A percentile compares a stretch with the other conserved stretches of the same genome.
These are phyloP conservation scores for Drosophila sproati DNA, from an alignment of 1,140 invertebrate species.

Conservation along the genomic window DNA sequence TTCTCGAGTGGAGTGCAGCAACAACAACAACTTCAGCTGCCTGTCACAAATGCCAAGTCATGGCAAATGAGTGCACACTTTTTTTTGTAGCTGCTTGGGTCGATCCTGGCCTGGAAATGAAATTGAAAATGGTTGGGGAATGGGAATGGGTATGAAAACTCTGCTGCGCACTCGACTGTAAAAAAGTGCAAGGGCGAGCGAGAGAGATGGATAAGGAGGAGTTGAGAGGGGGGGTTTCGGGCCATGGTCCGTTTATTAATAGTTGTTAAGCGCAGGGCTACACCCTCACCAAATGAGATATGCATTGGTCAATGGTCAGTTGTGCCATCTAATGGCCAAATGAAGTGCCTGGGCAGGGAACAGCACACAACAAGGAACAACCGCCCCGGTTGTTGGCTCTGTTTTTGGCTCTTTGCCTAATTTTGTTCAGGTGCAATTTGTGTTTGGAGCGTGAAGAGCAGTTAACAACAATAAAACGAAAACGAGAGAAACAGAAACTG, in stretches of 20 bases:
- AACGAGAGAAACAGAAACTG: conserved; percentile 15
- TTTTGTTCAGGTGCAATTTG: conserved; percentile 83
- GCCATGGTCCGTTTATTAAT: conserved; percentile 66
- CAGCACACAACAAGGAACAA: not conserved
- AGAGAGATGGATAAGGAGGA: conserved; percentile 7
- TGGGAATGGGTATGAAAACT: conserved; percentile 28
- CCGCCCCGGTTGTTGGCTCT: not conserved
- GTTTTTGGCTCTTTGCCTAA: conserved; percentile 55
- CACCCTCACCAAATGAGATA: conserved; percentile 51
- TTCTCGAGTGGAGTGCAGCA: conserved; percentile 61
- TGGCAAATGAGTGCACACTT: conserved; percentile 76
- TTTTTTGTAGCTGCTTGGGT: conserved; percentile 26
- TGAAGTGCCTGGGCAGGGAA: conserved; percentile 23
- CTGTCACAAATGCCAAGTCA: conserved; percentile 70
- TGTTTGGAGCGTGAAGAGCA: conserved; percentile 65
- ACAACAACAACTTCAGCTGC: conserved; percentile 67
- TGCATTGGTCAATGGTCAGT: conserved; percentile 45
- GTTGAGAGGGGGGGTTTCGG: conserved; percentile 4
- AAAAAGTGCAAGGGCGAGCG: conserved; percentile 51
- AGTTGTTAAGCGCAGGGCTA: conserved; percentile 80
- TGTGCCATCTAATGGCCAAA: conserved; percentile 73
- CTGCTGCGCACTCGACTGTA: conserved; percentile 61
- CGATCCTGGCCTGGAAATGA: conserved; percentile 42
- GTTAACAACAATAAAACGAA: conserved; percentile 23
- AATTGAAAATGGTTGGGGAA: conserved; percentile 13